Conservation (phyloP, 2,113 vertebrate species). For the Ammodytes dubius region DNA sequence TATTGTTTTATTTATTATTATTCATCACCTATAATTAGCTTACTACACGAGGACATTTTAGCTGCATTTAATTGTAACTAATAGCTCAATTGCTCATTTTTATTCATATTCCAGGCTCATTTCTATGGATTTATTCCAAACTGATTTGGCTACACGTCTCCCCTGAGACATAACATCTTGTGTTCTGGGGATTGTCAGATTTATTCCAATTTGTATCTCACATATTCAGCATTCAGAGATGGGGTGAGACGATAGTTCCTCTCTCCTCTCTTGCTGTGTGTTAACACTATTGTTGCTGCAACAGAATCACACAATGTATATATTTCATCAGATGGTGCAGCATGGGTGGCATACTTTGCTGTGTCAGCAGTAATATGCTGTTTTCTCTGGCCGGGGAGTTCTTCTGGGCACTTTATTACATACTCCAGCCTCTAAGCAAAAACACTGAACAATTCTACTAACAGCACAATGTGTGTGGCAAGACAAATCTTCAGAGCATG, state of each 20-base stretch:
- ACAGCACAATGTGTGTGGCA: slow-evolving; percentile 7
- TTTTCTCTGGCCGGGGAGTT: slow-evolving; percentile 53
- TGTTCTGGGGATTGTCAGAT: slow-evolving; percentile 77
- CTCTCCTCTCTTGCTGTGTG: slow-evolving; percentile 44
- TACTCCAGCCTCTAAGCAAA: slow-evolving; percentile 45
- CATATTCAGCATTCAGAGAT: slow-evolving; percentile 62
- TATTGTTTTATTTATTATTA: slow-evolving; percentile 21
- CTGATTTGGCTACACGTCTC: slow-evolving; percentile 72
- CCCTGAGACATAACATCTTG: slow-evolving; percentile 70
- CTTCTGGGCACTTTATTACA: slow-evolving; percentile 34
- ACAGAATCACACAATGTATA: slow-evolving; percentile 56
- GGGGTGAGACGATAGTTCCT: slow-evolving; percentile 60
- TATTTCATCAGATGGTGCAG: slow-evolving; percentile 43
- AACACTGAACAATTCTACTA: slow-evolving; percentile 10
- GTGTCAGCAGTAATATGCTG: slow-evolving; percentile 42
- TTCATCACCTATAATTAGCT: slow-evolving; percentile 67
- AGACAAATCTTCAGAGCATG: slow-evolving; percentile 18
- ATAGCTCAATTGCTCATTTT: slow-evolving; percentile 80
- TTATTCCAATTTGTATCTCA: slow-evolving; percentile 69
- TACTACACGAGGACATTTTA: slow-evolving; percentile 73
- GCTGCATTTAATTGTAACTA: slow-evolving; percentile 79
- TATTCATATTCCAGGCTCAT: slow-evolving; percentile 73
- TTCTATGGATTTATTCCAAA: slow-evolving; percentile 81
- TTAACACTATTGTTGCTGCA: slow-evolving; percentile 40
- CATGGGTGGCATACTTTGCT: slow-evolving; percentile 48